A percentile compares a stretch with the other conserved stretches of the same genome.
Conservation (phyloP, 2,888 invertebrate species). For the Aporophyla lueneburgensis region DNA sequence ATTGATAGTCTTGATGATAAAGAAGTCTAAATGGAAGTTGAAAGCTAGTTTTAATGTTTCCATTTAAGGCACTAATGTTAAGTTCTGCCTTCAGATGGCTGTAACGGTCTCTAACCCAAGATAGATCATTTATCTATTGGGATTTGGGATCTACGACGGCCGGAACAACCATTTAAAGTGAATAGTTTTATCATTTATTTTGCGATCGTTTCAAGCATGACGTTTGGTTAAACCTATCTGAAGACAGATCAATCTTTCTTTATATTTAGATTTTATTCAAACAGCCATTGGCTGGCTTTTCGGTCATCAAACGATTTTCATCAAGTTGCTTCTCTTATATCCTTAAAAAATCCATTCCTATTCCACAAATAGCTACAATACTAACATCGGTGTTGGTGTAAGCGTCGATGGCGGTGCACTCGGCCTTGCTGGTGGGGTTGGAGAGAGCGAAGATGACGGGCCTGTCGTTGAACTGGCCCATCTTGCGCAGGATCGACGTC, state of each 20-base stretch:
- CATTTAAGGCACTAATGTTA: neutral
- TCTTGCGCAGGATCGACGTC: slow-evolving; percentile 95
- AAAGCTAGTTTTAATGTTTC: neutral
- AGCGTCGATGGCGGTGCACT: slow-evolving; percentile 99
- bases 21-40: neutral
- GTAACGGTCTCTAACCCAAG: neutral
- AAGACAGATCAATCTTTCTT: neutral
- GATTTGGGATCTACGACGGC: neutral
- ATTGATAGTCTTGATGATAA: neutral
- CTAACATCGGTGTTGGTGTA: slow-evolving; percentile 96
- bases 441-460: slow-evolving; percentile 99
- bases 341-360: too few species aligned
- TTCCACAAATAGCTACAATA: slow-evolving; percentile 29
- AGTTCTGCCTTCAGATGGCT: neutral
- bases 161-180: neutral
- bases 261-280: neutral
- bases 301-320: neutral
- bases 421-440: slow-evolving; percentile 99
- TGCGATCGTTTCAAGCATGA: neutral
- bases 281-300: neutral
- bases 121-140: neutral
- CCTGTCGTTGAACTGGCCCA: slow-evolving; percentile 95
- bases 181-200: neutral
- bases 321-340: neutral
- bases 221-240: neutral